Evolutionary conservation across 2,797 vertebrate genomes (phyloP), one percentile per base, ranked within the genome.

Genomic region (Falco naumanni): DNA sequence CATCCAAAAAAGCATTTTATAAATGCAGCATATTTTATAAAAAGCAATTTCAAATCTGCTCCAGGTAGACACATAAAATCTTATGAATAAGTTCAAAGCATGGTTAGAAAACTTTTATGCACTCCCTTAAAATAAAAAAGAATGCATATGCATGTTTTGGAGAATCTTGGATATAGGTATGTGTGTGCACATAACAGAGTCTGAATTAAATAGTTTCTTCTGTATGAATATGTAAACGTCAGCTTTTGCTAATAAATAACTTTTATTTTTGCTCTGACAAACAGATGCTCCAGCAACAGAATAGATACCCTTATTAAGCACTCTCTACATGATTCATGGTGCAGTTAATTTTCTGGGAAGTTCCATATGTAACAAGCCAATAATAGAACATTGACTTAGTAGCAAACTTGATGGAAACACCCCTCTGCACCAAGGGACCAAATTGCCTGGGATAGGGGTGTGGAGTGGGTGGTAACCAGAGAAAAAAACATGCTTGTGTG

Each of bases 51-150:
- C 88, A 86, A 77, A 95, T 96, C 89, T 96, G 69, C 61, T 97
- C 95, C 91, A 97, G 97, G 97, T 97, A 97, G 98, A 96, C 96
- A 95, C 83, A 97, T 97, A 98, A 98, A 98, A 97, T 77, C 95
- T 97, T 95, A 98, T 92, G 89, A 96, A 97, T 93, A 97, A 97
- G 97, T 97, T 98, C 97, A 97, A 98, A 97, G 97, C 61, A 89
- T 78, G 80, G 60, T 97, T 95, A 81, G 61, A 92, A 96, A 90
- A 87, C 71, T 96, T 97, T 97, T 93, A 94, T 90, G 89, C 76
- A 90, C 70, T 90, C 83, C 85, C 78, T 93, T 97, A 75, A 89
- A 93, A 89, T 79, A 94, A 93, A 93, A 84, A 93, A 78, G 85
- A 95, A 87, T 61, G 48, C 43, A 64, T 84, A 95, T 85, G 75